These are phyloP conservation scores for Timema podura DNA, from an alignment of 2,888 invertebrate genomes.

Conservation along the genomic window DNA sequence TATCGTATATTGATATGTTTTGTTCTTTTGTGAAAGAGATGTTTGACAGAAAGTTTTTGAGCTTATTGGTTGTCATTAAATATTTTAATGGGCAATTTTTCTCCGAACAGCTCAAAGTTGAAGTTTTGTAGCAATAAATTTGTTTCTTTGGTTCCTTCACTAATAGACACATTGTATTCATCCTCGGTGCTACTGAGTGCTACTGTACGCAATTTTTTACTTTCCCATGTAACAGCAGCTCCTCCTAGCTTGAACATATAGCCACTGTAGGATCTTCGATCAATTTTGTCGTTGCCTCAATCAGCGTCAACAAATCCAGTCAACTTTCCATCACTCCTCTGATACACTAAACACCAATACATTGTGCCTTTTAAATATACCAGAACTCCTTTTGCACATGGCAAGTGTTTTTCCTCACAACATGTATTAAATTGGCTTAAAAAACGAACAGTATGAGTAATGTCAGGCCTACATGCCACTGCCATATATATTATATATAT, in stretches of 20 bases:
- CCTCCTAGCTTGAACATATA: conserved; percentile 1
- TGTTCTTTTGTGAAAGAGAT: too few relatives aligned
- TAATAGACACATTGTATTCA: background rate
- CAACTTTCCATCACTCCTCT: background rate
- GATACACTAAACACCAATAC: background rate
- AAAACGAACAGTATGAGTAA: background rate
- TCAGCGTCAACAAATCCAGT: background rate
- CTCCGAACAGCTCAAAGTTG: too few relatives aligned
- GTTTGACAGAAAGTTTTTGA: too few relatives aligned
- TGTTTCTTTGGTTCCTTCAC: background rate
- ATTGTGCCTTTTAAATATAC: background rate
- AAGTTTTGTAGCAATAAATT: too few relatives aligned
- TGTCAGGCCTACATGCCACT: background rate
- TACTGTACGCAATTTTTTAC: background rate
- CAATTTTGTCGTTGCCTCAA: background rate
- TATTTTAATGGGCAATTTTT: too few relatives aligned
- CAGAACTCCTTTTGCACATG: background rate
- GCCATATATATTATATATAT: background rate
- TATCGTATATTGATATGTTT: too few relatives aligned
- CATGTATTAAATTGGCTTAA: background rate
- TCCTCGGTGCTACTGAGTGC: background rate
- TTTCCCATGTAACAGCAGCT: background rate
- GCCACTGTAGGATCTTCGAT: background rate
- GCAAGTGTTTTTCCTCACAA: background rate
- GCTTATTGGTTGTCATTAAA: too few relatives aligned